These are phyloP conservation scores for Rhynchopsitta pachyrhyncha DNA, from an alignment of 2,113 vertebrate genomes.

Conservation along the genomic window DNA sequence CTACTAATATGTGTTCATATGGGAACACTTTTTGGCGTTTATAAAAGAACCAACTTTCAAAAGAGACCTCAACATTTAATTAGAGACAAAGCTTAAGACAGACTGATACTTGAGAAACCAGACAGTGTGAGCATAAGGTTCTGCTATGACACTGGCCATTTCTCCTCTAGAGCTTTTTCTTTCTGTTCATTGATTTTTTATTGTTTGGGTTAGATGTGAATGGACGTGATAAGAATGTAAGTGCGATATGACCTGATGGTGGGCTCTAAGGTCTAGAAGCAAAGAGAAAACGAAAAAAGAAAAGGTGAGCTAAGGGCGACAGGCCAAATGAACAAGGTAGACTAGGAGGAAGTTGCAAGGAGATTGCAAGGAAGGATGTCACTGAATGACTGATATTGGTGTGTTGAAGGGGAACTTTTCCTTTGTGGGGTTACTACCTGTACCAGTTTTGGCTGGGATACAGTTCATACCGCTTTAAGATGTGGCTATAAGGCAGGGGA, in stretches of 20 bases:
- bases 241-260: not conserved
- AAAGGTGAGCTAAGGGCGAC: not conserved
- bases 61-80: not conserved
- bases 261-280: not conserved
- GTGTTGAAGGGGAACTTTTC: not conserved
- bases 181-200: not conserved
- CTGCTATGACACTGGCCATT: not conserved
- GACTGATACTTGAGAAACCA: not conserved
- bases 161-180: not conserved
- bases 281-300: not conserved
- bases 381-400: not conserved
- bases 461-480: not conserved
- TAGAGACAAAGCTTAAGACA: not conserved
- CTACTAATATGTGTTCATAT: not conserved
- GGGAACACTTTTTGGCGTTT: not conserved
- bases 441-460: not conserved
- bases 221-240: not conserved
- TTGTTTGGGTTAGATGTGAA: not conserved
- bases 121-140: not conserved
- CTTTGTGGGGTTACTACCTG: not conserved
- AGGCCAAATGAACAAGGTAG: not conserved
- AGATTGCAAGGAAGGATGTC: not conserved
- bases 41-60: not conserved
- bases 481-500: not conserved
- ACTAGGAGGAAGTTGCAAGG: not conserved